Percentiles rank a stretch among this genome's conserved stretches.
phyloP scores from a whole-genome alignment of 2,888 invertebrate species.

The Lumbricus terrestris region DNA sequence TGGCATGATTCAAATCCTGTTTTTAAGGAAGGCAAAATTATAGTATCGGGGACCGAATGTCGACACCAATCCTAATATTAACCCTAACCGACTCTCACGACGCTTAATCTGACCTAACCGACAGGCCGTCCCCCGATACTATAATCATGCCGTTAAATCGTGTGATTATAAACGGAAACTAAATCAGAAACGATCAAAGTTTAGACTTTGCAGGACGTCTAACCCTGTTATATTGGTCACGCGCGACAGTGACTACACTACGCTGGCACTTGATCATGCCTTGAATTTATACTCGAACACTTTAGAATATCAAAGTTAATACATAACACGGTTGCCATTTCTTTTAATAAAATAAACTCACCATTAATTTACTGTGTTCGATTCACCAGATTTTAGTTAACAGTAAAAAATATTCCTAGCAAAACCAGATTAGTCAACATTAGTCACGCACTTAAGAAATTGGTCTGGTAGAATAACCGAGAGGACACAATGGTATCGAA shows the following conservation, averaged over 20 bases:
- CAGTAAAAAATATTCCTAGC: not conserved
- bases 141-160: too few relatives aligned
- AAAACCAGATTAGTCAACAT: conserved; percentile 3
- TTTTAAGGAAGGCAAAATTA: too few relatives aligned
- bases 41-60: too few relatives aligned
- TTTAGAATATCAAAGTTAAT: not conserved
- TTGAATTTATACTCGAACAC: not conserved
- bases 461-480: not conserved
- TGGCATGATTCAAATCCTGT: too few relatives aligned
- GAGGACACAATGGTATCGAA: not conserved
- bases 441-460: not conserved
- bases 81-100: too few relatives aligned
- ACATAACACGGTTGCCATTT: not conserved
- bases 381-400: not conserved
- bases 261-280: not conserved
- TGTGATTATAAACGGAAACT: not conserved
- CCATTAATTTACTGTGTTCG: not conserved
- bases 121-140: too few relatives aligned
- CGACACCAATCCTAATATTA: too few relatives aligned
- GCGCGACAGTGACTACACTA: not conserved
- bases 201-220: not conserved
- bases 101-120: too few relatives aligned
- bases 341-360: not conserved
- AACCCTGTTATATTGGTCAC: not conserved
- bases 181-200: not conserved